Evolutionary conservation across 2,888 invertebrate species (phyloP).

Genomic region (Andrena haemorrhoa): DNA sequence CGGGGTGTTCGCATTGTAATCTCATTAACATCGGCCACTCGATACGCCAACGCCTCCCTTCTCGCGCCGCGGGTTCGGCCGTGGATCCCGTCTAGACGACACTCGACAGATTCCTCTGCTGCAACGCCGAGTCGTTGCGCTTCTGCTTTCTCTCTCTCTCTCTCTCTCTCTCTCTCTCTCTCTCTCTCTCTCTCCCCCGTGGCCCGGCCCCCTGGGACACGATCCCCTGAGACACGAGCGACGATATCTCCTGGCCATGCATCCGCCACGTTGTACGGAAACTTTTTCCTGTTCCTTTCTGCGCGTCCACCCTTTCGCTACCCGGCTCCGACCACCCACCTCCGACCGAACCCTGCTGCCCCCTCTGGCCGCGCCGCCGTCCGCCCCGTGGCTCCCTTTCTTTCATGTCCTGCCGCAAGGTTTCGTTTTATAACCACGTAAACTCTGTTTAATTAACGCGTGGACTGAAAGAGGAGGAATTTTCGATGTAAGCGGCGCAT

Average conservation of each 20-base stretch:
- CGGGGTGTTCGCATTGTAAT: conserved; percentile 57
- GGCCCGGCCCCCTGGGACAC: conserved; percentile 7
- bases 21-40: conserved; percentile 57
- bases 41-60: conserved; percentile 29
- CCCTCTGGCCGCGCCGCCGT: background rate
- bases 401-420: conserved; percentile 62
- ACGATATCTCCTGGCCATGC: conserved; percentile 23
- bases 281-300: conserved; percentile 57
- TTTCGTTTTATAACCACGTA: conserved; percentile 62
- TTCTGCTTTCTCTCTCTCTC: background rate
- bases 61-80: background rate
- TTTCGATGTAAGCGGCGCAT: conserved; percentile 68
- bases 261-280: conserved; percentile 38
- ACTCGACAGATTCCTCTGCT: conserved; percentile 18
- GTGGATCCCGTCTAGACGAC: conserved; percentile 28
- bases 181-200: no score
- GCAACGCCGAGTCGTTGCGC: no score
- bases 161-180: background rate
- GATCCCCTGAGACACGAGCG: conserved; percentile 2
- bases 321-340: conserved; percentile 12
- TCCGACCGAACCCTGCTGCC: conserved; percentile 11
- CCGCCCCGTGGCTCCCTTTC: conserved; percentile 32
- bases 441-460: conserved; percentile 73
- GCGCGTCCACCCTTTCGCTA: conserved; percentile 44
- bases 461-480: conserved; percentile 72